Evolutionary conservation across 2,888 invertebrate species (phyloP).

Genomic region (Escarpia spicata): DNA sequence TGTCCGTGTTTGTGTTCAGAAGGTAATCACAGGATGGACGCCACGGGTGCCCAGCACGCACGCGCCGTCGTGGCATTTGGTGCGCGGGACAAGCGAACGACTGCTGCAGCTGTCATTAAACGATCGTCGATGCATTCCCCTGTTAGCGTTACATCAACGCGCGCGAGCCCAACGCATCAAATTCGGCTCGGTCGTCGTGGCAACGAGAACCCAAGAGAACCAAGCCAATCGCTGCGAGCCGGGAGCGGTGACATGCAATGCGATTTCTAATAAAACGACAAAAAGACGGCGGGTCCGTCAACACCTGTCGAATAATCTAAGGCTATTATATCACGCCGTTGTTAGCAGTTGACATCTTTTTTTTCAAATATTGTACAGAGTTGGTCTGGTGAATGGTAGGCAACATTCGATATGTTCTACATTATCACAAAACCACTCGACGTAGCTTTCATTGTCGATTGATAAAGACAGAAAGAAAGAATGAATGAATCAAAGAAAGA

Average conservation of each 20-base stretch:
- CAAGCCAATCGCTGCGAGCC: constrained; percentile 7
- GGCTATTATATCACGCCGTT: neutral
- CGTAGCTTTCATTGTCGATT: neutral
- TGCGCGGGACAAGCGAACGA: neutral
- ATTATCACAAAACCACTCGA: neutral
- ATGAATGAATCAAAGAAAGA: too few species aligned
- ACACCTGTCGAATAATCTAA: constrained; percentile 13
- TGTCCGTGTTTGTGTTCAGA: neutral
- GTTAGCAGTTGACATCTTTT: neutral
- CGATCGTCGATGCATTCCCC: constrained; percentile 3
- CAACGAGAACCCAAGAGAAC: neutral
- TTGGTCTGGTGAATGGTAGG: neutral
- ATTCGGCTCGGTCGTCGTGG: neutral
- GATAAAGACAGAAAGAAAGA: neutral
- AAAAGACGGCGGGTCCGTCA: constrained; percentile 7
- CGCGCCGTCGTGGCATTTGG: neutral
- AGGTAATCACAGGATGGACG: neutral
- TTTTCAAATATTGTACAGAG: neutral
- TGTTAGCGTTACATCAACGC: constrained; percentile 12
- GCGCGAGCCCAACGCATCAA: constrained; percentile 4
- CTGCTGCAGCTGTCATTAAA: neutral
- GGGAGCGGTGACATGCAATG: constrained; percentile 3
- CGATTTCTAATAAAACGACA: constrained; percentile 13
- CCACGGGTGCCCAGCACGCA: neutral
- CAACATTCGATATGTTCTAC: neutral